Evolutionary conservation across 1,140 invertebrate species (phyloP).

Genomic region (Periplaneta americana): DNA sequence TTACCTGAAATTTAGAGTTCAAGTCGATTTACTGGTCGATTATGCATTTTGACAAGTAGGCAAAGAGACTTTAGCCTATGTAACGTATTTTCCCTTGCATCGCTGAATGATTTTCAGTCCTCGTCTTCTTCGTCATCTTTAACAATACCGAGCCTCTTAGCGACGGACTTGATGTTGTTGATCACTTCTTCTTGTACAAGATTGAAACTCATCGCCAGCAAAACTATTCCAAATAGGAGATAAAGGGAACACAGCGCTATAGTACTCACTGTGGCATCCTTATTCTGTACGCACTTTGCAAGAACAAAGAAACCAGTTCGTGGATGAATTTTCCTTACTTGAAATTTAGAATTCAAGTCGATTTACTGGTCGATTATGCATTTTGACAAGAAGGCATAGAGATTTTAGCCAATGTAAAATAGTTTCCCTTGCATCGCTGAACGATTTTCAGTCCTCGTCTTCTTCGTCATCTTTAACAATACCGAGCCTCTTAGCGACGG

Average conservation of each 20-base stretch:
- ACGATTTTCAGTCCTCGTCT: slow-evolving; percentile 33
- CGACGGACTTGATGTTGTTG: slow-evolving; percentile 76
- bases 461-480: slow-evolving; percentile 78
- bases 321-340: too few relatives aligned
- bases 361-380: too few relatives aligned
- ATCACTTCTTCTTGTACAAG: slow-evolving; percentile 91
- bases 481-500: slow-evolving; percentile 72
- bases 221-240: slow-evolving; percentile 91
- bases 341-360: too few relatives aligned
- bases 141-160: slow-evolving; percentile 76
- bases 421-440: too few relatives aligned
- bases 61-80: too few relatives aligned
- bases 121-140: slow-evolving; percentile 65
- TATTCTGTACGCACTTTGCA: slow-evolving; percentile 58
- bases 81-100: too few relatives aligned
- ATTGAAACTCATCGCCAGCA: slow-evolving; percentile 98
- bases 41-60: too few relatives aligned
- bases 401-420: too few relatives aligned
- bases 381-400: too few relatives aligned
- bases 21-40: too few relatives aligned
- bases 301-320: slow-evolving; percentile 92
- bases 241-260: slow-evolving; percentile 91
- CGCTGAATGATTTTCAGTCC: neutral
- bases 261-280: slow-evolving; percentile 63
- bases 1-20: too few relatives aligned